A percentile compares a stretch with the other conserved stretches of the same genome.
phyloP scores from a whole-genome alignment of 2,797 vertebrate species.

The Cuniculus paca region DNA sequence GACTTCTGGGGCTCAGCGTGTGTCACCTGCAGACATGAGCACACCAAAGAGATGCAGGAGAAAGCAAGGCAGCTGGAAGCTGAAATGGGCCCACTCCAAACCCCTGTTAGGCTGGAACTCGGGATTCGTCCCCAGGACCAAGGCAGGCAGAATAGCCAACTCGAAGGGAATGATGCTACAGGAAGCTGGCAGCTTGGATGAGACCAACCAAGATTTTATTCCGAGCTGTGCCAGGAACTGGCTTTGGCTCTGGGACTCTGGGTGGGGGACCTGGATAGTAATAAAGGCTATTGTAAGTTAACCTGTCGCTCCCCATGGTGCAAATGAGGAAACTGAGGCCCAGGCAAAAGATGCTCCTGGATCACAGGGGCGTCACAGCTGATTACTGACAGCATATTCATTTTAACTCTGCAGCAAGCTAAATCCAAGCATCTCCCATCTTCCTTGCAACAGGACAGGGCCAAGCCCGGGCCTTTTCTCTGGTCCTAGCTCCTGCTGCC shows the following conservation, averaged over 20 bases:
- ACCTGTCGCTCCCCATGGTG: background rate
- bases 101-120: background rate
- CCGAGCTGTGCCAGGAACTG: background rate
- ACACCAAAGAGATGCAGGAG: slow-evolving; percentile 59
- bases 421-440: background rate
- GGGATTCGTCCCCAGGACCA: background rate
- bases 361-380: background rate
- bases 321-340: background rate
- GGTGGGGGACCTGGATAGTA: background rate
- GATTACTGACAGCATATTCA: fast-evolving
- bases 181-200: background rate
- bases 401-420: background rate
- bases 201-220: background rate
- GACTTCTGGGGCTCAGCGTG: slow-evolving; percentile 96
- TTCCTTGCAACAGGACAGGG: fast-evolving
- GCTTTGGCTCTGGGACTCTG: background rate
- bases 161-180: fast-evolving
- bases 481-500: background rate
- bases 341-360: background rate
- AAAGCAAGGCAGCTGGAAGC: background rate
- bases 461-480: background rate
- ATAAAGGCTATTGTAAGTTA: background rate
- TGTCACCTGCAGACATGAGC: slow-evolving; percentile 88
- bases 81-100: background rate
- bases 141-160: background rate